Evolutionary conservation across 2,888 invertebrate species (phyloP).

Genomic region (Cephalotes varians): DNA sequence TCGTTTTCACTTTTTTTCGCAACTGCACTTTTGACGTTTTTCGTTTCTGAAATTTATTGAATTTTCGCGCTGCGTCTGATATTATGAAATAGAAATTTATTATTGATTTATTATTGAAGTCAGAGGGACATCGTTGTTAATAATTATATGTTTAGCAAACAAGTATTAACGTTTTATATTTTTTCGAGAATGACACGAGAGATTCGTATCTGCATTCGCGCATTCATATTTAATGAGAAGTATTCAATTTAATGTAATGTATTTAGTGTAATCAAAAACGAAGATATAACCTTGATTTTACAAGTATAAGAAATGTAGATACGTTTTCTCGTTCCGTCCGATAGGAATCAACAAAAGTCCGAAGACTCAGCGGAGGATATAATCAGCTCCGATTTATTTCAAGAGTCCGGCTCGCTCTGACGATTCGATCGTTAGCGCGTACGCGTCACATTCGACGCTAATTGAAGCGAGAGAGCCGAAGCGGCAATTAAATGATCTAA

Average conservation of each 20-base stretch:
- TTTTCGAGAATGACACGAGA: background rate
- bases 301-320: conserved; percentile 12
- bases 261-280: background rate
- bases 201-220: background rate
- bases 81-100: conserved; percentile 8
- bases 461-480: conserved; percentile 53
- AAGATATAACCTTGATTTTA: background rate
- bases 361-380: conserved; percentile 26
- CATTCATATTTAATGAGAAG: background rate
- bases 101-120: background rate
- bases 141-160: background rate
- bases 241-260: background rate
- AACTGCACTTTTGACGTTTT: conserved; percentile 1
- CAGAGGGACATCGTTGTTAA: background rate
- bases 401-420: conserved; percentile 41
- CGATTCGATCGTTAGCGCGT: conserved; percentile 52
- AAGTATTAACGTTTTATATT: background rate
- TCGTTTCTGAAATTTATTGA: background rate
- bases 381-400: conserved; percentile 56
- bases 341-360: conserved; percentile 40
- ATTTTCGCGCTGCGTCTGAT: background rate
- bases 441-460: conserved; percentile 54
- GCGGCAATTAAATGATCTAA: conserved; percentile 57
- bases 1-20: conserved; percentile 15
- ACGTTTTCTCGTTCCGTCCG: conserved; percentile 25